Conservation (phyloP, 2,113 vertebrate genomes). For the Aleadryas rufinucha region DNA sequence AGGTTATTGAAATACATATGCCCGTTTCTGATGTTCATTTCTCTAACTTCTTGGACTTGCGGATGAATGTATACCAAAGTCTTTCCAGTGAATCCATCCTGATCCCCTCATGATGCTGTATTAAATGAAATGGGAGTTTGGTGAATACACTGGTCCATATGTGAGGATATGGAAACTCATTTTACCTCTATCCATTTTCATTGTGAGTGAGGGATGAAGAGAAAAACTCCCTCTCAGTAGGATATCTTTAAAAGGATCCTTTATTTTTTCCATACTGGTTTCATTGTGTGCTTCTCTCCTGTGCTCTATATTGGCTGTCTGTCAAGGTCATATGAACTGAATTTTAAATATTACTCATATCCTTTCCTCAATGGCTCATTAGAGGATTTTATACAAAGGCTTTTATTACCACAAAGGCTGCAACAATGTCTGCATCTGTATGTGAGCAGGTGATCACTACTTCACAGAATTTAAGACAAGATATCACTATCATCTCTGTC, state of each 20-base stretch:
- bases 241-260: not conserved
- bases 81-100: not conserved
- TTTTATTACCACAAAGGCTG: not conserved
- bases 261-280: not conserved
- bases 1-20: not conserved
- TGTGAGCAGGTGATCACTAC: conserved; percentile 7
- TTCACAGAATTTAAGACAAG: not conserved
- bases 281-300: not conserved
- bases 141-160: not conserved
- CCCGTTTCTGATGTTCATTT: not conserved
- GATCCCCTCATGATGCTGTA: not conserved
- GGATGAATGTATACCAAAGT: not conserved
- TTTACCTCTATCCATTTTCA: not conserved
- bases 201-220: not conserved
- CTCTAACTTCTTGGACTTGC: not conserved
- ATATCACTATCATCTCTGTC: not conserved
- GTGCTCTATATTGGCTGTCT: conserved; percentile 9
- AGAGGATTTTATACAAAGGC: conserved; percentile 31
- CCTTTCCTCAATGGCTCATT: conserved; percentile 50
- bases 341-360: conserved; percentile 50
- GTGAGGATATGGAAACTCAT: not conserved
- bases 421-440: conserved; percentile 1
- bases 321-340: conserved; percentile 33
- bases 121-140: not conserved
- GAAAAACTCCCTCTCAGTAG: not conserved